Evolutionary conservation across 2,888 invertebrate genomes (phyloP).

Genomic region (Emmelina monodactyla): DNA sequence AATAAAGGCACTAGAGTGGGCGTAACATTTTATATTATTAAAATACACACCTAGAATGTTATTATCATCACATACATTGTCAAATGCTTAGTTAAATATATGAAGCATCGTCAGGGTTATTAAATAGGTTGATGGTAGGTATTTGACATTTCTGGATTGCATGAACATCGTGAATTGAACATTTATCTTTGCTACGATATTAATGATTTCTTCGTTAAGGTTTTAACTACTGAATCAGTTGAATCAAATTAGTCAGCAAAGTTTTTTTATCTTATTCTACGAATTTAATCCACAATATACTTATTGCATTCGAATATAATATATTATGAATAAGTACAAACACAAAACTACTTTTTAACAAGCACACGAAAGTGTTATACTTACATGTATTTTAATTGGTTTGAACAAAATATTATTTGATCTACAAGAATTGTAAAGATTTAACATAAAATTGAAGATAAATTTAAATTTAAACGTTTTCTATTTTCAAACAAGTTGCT

Average conservation of each 20-base stretch:
- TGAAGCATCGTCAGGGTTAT: background rate
- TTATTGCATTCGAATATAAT: background rate
- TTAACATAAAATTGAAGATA: too few species aligned
- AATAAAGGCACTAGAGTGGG: slow-evolving; percentile 31
- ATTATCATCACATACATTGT: slow-evolving; percentile 53
- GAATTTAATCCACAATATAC: background rate
- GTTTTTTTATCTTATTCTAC: background rate
- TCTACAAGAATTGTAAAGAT: too few species aligned
- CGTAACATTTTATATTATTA: slow-evolving; percentile 62
- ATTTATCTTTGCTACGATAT: background rate
- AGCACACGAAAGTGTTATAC: background rate
- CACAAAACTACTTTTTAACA: too few species aligned
- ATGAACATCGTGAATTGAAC: background rate
- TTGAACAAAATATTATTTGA: too few species aligned
- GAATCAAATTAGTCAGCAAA: background rate
- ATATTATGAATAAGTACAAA: background rate
- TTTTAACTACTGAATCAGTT: background rate
- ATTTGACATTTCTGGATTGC: background rate
- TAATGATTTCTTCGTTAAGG: background rate
- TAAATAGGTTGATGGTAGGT: background rate
- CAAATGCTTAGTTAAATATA: slow-evolving; percentile 26
- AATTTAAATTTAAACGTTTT: too few species aligned
- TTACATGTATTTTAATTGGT: too few species aligned
- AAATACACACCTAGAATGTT: slow-evolving; percentile 61
- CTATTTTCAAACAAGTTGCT: too few species aligned